Conservation (phyloP, 2,888 invertebrate genomes). For the Tenthredo notha region DNA sequence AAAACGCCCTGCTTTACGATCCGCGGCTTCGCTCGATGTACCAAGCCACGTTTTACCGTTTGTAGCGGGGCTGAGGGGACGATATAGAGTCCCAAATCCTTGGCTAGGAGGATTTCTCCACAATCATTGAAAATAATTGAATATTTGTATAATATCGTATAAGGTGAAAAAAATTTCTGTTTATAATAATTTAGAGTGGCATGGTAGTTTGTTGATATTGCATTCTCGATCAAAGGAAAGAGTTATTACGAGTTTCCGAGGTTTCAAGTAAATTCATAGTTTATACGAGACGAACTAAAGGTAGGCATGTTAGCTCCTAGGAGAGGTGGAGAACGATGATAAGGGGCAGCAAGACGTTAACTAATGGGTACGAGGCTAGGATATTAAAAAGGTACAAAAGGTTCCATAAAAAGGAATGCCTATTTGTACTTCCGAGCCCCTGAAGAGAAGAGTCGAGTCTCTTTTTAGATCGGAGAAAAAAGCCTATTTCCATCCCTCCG, state of each 20-base stretch:
- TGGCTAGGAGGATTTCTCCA: not conserved
- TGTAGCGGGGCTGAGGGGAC: not conserved
- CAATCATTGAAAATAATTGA: not conserved
- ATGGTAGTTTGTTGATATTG: not conserved
- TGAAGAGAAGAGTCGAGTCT: not conserved
- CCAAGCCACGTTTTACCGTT: constrained; percentile 43
- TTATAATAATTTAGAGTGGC: constrained; percentile 2
- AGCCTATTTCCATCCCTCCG: constrained; percentile 1
- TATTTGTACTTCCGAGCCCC: constrained; percentile 22
- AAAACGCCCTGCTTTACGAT: constrained; percentile 66
- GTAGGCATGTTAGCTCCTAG: not conserved
- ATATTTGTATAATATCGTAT: too few relatives aligned
- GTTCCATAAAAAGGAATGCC: constrained; percentile 32
- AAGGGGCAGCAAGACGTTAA: constrained; percentile 33
- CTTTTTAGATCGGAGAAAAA: constrained; percentile 18
- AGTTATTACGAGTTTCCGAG: not conserved
- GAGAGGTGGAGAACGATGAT: constrained; percentile 19
- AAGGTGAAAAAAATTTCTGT: too few relatives aligned
- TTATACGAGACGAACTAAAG: not conserved
- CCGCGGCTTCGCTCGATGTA: constrained; percentile 46
- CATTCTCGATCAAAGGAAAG: constrained; percentile 16
- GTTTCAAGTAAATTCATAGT: not conserved
- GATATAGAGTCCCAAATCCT: not conserved
- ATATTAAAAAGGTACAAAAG: constrained; percentile 48
- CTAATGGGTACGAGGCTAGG: constrained; percentile 1